phyloP scores from a whole-genome alignment of 1,140 invertebrate genomes.

The Chionoecetes opilio region DNA sequence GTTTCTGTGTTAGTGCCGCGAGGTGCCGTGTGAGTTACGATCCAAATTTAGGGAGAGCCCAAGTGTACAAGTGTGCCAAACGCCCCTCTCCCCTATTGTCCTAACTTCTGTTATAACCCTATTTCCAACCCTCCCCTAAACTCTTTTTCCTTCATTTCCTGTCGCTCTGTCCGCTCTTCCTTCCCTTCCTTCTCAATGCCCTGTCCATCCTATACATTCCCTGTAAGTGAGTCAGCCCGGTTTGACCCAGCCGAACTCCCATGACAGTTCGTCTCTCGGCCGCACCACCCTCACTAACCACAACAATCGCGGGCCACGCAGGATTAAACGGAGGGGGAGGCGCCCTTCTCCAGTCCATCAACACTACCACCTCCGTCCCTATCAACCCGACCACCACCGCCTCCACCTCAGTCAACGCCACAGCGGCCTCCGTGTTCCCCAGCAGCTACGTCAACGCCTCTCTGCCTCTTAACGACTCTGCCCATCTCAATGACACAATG shows the following conservation, averaged over 20 bases:
- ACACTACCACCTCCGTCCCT: not conserved
- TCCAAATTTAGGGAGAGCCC: too few species aligned
- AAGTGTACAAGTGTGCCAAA: too few species aligned
- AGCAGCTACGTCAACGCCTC: slow-evolving; percentile 53
- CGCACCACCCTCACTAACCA: slow-evolving; percentile 4
- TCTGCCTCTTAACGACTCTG: slow-evolving; percentile 15
- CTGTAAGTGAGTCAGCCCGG: not conserved
- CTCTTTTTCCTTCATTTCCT: not conserved
- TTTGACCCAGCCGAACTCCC: not conserved
- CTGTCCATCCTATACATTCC: not conserved
- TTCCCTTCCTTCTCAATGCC: not conserved
- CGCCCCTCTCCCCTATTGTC: not conserved
- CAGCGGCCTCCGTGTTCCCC: not conserved
- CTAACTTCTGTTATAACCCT: not conserved
- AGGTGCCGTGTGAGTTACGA: too few species aligned
- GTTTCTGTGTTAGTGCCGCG: too few species aligned
- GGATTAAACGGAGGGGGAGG: slow-evolving; percentile 9
- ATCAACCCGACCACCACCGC: not conserved
- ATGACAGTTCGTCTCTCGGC: too few species aligned
- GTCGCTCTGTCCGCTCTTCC: not conserved
- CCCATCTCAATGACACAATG: slow-evolving; percentile 68
- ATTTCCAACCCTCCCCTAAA: not conserved
- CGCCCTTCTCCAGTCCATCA: not conserved
- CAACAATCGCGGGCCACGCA: not conserved
- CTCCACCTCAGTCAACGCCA: not conserved